phyloP scores from a whole-genome alignment of 2,888 invertebrate genomes.

The Ctenicera cuprea region DNA sequence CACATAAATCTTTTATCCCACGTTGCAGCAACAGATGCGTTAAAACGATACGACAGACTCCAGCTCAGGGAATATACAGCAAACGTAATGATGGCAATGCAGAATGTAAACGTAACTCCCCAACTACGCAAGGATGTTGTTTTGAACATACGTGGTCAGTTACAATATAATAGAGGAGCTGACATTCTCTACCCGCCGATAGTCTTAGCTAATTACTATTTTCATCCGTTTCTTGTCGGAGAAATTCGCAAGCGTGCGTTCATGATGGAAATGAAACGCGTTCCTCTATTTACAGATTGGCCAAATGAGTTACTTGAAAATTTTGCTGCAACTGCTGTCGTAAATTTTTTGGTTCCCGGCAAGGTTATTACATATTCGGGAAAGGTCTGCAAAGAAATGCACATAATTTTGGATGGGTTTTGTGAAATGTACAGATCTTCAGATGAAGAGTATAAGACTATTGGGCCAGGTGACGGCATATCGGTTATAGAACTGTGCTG shows the following conservation, averaged over 20 bases:
- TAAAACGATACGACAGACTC: slow-evolving; percentile 66
- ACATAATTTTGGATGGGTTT: slow-evolving; percentile 58
- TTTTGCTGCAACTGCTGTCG: neutral
- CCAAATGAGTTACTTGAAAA: slow-evolving; percentile 7
- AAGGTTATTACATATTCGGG: slow-evolving; percentile 59
- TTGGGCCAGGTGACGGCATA: slow-evolving; percentile 51
- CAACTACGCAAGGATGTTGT: neutral
- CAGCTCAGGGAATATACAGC: neutral
- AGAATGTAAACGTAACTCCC: slow-evolving; percentile 8
- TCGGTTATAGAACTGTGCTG: slow-evolving; percentile 57
- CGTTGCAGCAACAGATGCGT: slow-evolving; percentile 72
- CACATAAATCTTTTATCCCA: slow-evolving; percentile 59
- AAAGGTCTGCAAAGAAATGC: slow-evolving; percentile 57
- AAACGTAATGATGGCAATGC: neutral
- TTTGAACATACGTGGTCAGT: slow-evolving; percentile 2
- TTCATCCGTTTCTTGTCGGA: neutral
- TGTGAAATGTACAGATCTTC: slow-evolving; percentile 51
- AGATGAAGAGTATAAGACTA: slow-evolving; percentile 26
- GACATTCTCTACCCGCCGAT: slow-evolving; percentile 12
- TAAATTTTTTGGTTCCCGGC: slow-evolving; percentile 1
- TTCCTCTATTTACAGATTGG: neutral
- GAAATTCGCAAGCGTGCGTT: neutral
- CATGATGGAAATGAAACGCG: neutral
- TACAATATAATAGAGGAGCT: slow-evolving; percentile 12
- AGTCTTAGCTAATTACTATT: neutral